Percentiles rank a stretch among this genome's conserved stretches.
Conservation (phyloP, 2,797 vertebrate species). For the Epinephelus awoara region DNA sequence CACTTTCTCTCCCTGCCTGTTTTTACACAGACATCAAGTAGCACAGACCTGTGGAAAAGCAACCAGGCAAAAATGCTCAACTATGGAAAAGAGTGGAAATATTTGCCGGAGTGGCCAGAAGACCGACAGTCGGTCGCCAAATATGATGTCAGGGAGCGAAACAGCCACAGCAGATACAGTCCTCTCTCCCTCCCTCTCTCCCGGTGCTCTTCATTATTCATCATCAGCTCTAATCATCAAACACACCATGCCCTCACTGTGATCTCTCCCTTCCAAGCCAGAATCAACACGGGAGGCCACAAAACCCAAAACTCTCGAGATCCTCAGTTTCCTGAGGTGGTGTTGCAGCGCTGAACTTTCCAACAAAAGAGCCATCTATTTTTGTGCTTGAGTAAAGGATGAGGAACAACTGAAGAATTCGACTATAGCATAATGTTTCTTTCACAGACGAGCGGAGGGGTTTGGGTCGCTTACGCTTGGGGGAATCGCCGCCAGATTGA, state of each 20-base stretch:
- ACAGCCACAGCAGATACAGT: conserved; percentile 64
- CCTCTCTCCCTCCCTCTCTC: conserved; percentile 23
- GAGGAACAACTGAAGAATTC: conserved; percentile 55
- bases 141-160: conserved; percentile 78
- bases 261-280: conserved; percentile 47
- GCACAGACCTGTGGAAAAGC: conserved; percentile 74
- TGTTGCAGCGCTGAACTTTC: conserved; percentile 53
- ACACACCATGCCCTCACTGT: conserved; percentile 52
- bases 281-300: conserved; percentile 58
- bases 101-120: conserved; percentile 75
- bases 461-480: conserved; percentile 30
- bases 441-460: conserved; percentile 44
- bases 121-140: conserved; percentile 69
- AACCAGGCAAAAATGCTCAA: conserved; percentile 74
- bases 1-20: conserved; percentile 29
- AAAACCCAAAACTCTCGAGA: conserved; percentile 42
- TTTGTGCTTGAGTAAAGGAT: conserved; percentile 44
- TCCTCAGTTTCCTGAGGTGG: conserved; percentile 43
- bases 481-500: conserved; percentile 72
- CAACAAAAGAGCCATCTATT: conserved; percentile 55
- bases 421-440: conserved; percentile 63
- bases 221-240: conserved; percentile 53
- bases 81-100: conserved; percentile 82
- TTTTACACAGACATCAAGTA: conserved; percentile 63
- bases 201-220: conserved; percentile 55